A percentile compares a stretch with the other conserved stretches of the same genome.
Evolutionary conservation across 2,888 invertebrate species (phyloP).

Genomic region (Diabrotica balteata): DNA sequence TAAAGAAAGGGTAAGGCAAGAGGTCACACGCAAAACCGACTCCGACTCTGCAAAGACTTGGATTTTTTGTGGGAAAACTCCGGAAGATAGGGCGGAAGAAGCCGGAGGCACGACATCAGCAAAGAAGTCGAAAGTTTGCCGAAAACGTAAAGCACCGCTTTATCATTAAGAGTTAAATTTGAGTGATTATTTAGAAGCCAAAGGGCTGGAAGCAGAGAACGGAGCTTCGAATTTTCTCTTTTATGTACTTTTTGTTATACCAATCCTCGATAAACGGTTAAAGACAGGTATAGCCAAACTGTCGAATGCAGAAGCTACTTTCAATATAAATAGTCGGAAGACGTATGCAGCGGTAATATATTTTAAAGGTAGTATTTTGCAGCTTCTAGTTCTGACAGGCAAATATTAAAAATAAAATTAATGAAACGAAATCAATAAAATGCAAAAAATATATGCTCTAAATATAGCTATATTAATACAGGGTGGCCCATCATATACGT

Average conservation of each 20-base stretch:
- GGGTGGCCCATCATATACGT: no score
- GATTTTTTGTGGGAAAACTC: constrained; percentile 16
- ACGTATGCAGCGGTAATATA: not conserved
- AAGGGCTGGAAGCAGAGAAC: constrained; percentile 4
- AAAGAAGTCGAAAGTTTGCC: constrained; percentile 32
- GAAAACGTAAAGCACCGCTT: constrained; percentile 33
- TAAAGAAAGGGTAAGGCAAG: constrained; percentile 1
- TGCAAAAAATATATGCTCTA: no score
- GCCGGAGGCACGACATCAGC: constrained; percentile 36
- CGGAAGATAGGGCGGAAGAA: constrained; percentile 21
- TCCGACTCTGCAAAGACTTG: not conserved
- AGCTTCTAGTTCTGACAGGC: no score
- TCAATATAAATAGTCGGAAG: constrained; percentile 1
- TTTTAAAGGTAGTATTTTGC: no score
- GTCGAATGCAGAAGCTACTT: constrained; percentile 13
- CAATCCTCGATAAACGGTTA: constrained; percentile 12
- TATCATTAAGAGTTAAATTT: constrained; percentile 39
- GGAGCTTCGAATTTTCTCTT: constrained; percentile 10
- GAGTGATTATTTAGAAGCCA: constrained; percentile 36
- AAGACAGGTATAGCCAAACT: constrained; percentile 3
- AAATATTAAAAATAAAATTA: no score
- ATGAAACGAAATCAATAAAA: no score
- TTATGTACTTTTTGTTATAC: constrained; percentile 12
- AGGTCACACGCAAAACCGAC: constrained; percentile 1
- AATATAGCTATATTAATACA: no score